Conservation (phyloP, 2,888 invertebrate species). For the Dryococelus australis region DNA sequence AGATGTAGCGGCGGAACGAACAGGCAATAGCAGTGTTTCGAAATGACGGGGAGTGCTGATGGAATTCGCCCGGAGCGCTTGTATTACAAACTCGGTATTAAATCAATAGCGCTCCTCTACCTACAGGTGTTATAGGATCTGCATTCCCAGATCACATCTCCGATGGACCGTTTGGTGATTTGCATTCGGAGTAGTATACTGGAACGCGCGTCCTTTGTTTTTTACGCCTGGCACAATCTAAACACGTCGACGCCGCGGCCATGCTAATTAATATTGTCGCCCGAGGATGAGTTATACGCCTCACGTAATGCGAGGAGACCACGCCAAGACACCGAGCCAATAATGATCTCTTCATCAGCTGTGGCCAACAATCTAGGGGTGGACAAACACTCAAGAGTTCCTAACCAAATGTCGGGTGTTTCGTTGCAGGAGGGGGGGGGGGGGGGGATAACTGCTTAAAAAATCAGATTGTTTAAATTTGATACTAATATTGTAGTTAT, state of each 20-base stretch:
- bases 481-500: too few relatives aligned
- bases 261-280: neutral
- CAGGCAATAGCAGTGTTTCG: neutral
- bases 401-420: too few relatives aligned
- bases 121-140: neutral
- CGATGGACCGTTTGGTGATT: neutral
- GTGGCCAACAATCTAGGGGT: neutral
- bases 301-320: neutral
- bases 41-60: neutral
- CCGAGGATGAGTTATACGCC: slow-evolving; percentile 8
- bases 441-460: too few relatives aligned
- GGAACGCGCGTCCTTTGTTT: neutral
- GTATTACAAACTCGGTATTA: neutral
- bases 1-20: neutral
- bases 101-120: neutral
- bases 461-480: too few relatives aligned
- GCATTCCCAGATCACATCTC: neutral
- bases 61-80: neutral
- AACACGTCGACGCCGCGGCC: neutral
- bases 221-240: neutral
- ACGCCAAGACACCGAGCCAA: neutral
- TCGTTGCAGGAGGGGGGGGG: too few relatives aligned
- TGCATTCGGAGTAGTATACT: neutral
- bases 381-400: neutral
- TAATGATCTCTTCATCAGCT: slow-evolving; percentile 16